Evolutionary conservation across 2,113 vertebrate species (phyloP), one percentile per base, ranked within the genome.

Genomic region (Sander lucioperca): DNA sequence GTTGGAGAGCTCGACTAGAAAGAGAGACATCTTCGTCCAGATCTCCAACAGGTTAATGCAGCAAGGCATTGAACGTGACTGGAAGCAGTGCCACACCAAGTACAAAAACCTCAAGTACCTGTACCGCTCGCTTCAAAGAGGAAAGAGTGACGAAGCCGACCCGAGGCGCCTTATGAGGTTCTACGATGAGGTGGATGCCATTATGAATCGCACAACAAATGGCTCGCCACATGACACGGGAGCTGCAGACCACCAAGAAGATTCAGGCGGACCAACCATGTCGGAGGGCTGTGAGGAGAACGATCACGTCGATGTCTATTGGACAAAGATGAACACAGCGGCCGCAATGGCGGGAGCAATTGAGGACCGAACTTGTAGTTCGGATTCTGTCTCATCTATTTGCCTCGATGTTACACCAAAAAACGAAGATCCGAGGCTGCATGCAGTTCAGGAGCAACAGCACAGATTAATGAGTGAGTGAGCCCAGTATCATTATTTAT

Each of bases 61-160:
- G 82, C 91, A 95, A 59, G 96, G 96, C 64, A 96, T 97, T 30
- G 96, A 97, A 8, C 96, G 96, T 12, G 97, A 97, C 93, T 97
- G 96, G 96, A 99, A 97, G 81, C 96, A 98, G 79, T 97, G 96
- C 77, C 95, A 93, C 70, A 97, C 95, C 4, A 97, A 98, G 87
- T 97, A 97, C 92, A 98, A 97, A 88, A 97, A 97, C 90, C 95
- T 98, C 64, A 98, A 98, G 94, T 97, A 97, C 3, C 94, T 97
- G 68, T 97, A 98, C 83, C 95, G 96, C 0, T 95, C 95, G 21
- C 93, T 97, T 50, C 96, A 96, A 77, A 96, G 96, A 65, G 96
- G 96, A n/a, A 96, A 95, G 56, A 86, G 84, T 0, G 95, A 87
- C 27, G 95, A 82, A 30, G 89, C 90, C 0, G 97, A 96, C 86